Conservation (phyloP, 2,113 vertebrate species). For the Crotalus helleri region DNA sequence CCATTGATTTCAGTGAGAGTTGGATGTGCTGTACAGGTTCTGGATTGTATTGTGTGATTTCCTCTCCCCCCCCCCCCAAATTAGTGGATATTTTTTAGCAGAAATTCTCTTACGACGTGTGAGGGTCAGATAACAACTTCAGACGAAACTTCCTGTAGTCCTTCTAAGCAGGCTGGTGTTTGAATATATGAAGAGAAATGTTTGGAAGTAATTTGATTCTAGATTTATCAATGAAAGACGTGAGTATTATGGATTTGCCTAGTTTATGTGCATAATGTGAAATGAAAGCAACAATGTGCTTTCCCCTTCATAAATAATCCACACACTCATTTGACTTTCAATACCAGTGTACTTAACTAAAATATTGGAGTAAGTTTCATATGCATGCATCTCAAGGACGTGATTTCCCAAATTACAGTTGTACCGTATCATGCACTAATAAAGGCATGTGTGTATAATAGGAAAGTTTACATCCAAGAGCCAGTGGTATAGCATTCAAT, state of each 20-base stretch:
- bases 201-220: not conserved
- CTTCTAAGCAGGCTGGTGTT: not conserved
- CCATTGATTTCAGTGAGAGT: not conserved
- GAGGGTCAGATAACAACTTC: not conserved
- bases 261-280: not conserved
- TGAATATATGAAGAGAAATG: not conserved
- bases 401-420: not conserved
- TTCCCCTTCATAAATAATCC: not conserved
- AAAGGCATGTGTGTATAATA: too few species aligned
- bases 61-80: too few species aligned
- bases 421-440: too few species aligned
- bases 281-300: not conserved
- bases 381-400: not conserved
- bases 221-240: not conserved
- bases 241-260: not conserved
- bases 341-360: too few species aligned
- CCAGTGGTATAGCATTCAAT: not conserved
- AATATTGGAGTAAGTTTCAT: not conserved
- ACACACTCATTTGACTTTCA: not conserved
- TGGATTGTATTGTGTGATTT: not conserved
- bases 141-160: not conserved
- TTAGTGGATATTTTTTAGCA: not conserved
- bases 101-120: not conserved
- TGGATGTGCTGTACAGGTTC: not conserved
- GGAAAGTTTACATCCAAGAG: not conserved